Conservation (phyloP, 2,888 invertebrate genomes). For the Mechanitis mazaeus region DNA sequence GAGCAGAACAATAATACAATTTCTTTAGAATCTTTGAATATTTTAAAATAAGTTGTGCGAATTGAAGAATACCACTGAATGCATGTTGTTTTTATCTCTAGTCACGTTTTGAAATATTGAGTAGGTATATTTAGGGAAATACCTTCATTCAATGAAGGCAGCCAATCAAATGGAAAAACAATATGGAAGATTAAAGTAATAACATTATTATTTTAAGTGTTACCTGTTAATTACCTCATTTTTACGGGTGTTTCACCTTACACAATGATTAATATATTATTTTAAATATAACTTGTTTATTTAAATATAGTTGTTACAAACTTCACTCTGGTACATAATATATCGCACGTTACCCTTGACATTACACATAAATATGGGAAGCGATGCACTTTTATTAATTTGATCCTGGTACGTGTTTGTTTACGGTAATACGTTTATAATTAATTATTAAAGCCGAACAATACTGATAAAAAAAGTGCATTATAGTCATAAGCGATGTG, state of each 20-base stretch:
- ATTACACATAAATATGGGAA: background rate
- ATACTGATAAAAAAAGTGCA: no score
- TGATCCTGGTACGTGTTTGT: background rate
- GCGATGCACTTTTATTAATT: background rate
- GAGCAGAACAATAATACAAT: constrained; percentile 23
- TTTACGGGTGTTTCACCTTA: no score
- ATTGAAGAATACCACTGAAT: constrained; percentile 14
- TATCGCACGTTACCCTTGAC: background rate
- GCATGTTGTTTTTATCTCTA: constrained; percentile 24
- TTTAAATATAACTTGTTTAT: background rate
- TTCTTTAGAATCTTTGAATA: constrained; percentile 11
- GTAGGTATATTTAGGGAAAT: constrained; percentile 11
- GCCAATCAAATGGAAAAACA: background rate
- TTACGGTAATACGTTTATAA: background rate
- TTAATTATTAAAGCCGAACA: background rate
- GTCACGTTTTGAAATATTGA: constrained; percentile 24
- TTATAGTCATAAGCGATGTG: no score
- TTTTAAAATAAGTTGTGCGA: constrained; percentile 16
- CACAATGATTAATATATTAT: no score
- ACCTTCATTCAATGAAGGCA: constrained; percentile 7
- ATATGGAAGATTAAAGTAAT: constrained; percentile 2
- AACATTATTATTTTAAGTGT: background rate
- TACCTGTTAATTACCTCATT: no score
- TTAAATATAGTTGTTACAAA: background rate
- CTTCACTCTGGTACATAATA: background rate